Evolutionary conservation across 1,140 invertebrate species (phyloP).

Genomic region (Musca domestica): DNA sequence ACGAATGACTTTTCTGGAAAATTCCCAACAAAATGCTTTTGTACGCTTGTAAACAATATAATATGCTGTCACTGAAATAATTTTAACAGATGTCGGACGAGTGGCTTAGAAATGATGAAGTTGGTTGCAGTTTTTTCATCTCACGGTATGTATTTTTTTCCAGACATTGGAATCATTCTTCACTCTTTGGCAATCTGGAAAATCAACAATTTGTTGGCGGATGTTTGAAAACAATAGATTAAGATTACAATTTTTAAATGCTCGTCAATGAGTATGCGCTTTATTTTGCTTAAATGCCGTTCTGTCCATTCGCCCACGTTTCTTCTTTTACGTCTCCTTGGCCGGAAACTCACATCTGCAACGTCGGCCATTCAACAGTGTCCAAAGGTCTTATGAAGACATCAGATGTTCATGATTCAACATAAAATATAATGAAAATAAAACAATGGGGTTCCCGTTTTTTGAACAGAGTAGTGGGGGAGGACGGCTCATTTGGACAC

Average conservation of each 20-base stretch:
- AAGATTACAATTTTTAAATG: slow-evolving; percentile 11
- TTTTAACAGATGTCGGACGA: too few species aligned
- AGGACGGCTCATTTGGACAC: background rate
- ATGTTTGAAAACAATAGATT: background rate
- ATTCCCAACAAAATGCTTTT: too few species aligned
- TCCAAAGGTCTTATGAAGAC: slow-evolving; percentile 1
- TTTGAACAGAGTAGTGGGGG: too few species aligned
- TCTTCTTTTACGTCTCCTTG: background rate
- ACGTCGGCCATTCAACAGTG: background rate
- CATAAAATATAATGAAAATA: slow-evolving; percentile 12
- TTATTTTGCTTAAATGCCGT: background rate
- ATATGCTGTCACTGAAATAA: too few species aligned
- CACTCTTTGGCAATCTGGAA: background rate
- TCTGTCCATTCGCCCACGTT: too few species aligned
- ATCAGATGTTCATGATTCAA: slow-evolving; percentile 18
- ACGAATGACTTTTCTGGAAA: too few species aligned
- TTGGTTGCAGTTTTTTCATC: too few species aligned
- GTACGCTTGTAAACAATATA: too few species aligned
- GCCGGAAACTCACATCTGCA: background rate
- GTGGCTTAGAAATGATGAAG: too few species aligned
- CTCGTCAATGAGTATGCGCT: slow-evolving; percentile 8
- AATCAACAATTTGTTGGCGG: too few species aligned
- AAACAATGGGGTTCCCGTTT: background rate
- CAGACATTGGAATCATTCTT: too few species aligned
- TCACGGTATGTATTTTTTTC: too few species aligned